Conservation (phyloP, 2,888 invertebrate species). For the Lasioglossum vierecki region DNA sequence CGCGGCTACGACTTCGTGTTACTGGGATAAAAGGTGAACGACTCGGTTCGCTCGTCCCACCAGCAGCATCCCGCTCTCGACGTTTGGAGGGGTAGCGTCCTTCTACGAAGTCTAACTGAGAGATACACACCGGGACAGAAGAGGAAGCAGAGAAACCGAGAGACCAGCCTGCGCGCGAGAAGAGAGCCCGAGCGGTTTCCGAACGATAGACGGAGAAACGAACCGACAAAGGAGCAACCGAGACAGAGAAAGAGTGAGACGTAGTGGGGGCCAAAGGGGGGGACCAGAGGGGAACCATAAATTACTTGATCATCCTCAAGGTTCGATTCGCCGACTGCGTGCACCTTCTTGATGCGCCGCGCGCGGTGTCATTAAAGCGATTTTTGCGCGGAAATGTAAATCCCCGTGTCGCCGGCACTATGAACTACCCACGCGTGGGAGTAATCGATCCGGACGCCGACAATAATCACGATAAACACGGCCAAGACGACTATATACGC, state of each 20-base stretch:
- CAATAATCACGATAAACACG: conserved; percentile 34
- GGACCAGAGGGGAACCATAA: conserved; percentile 52
- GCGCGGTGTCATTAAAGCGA: conserved; percentile 49
- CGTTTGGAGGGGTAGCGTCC: conserved; percentile 79
- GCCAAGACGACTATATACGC: background rate
- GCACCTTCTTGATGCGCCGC: conserved; percentile 54
- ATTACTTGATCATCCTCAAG: conserved; percentile 72
- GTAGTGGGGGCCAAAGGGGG: background rate
- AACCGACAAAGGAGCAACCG: background rate
- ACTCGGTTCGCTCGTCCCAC: conserved; percentile 78
- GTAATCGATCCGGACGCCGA: conserved; percentile 24
- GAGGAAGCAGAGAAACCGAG: conserved; percentile 17
- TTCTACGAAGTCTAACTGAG: conserved; percentile 75
- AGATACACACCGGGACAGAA: conserved; percentile 44
- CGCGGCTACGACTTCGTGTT: conserved; percentile 82
- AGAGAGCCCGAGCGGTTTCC: background rate
- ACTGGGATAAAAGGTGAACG: conserved; percentile 84
- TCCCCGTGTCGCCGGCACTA: conserved; percentile 8
- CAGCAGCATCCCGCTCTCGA: conserved; percentile 77
- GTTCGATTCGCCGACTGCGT: conserved; percentile 64
- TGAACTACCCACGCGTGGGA: conserved; percentile 18
- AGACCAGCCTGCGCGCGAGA: background rate
- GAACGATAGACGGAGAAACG: background rate
- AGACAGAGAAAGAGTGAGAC: conserved; percentile 11
- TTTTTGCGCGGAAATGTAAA: conserved; percentile 61